These are phyloP conservation scores for Furcifer pardalis DNA, from an alignment of 2,797 vertebrate species.

Conservation along the genomic window DNA sequence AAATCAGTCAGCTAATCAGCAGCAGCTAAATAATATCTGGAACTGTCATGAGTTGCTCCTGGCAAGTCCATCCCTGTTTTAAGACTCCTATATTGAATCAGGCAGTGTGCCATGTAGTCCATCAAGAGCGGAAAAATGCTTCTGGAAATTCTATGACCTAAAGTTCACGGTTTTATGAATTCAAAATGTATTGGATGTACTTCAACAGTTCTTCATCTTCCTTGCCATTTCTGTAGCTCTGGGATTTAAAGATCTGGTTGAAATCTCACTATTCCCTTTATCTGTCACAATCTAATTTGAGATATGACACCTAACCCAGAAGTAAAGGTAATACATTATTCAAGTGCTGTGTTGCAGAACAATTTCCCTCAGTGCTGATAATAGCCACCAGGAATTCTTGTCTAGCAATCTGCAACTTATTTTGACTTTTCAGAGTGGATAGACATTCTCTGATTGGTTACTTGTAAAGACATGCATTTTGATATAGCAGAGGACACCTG, in stretches of 20 bases:
- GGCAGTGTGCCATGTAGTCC: not conserved
- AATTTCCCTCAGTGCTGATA: slow-evolving; percentile 36
- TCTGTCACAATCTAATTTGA: slow-evolving; percentile 22
- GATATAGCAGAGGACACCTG: not conserved
- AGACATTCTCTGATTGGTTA: slow-evolving; percentile 14
- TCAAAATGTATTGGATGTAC: not conserved
- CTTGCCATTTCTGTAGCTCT: not conserved
- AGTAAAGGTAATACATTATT: slow-evolving; percentile 31
- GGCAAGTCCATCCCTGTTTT: not conserved
- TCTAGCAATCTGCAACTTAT: slow-evolving; percentile 35
- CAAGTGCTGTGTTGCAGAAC: slow-evolving; percentile 20
- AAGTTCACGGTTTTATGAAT: not conserved
- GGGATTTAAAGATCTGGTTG: not conserved
- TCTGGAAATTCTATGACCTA: not conserved
- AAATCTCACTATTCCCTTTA: slow-evolving; percentile 8
- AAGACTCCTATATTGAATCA: not conserved
- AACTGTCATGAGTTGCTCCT: not conserved
- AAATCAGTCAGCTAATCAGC: not conserved
- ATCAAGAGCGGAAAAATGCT: not conserved
- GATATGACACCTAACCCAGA: slow-evolving; percentile 15
- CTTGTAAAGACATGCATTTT: slow-evolving; percentile 26
- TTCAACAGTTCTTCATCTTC: slow-evolving; percentile 3
- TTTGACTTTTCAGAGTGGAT: slow-evolving; percentile 30
- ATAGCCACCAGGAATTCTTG: slow-evolving; percentile 29
- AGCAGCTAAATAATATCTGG: not conserved